phyloP scores from a whole-genome alignment of 1,140 invertebrate genomes.

The Sitophilus oryzae region DNA sequence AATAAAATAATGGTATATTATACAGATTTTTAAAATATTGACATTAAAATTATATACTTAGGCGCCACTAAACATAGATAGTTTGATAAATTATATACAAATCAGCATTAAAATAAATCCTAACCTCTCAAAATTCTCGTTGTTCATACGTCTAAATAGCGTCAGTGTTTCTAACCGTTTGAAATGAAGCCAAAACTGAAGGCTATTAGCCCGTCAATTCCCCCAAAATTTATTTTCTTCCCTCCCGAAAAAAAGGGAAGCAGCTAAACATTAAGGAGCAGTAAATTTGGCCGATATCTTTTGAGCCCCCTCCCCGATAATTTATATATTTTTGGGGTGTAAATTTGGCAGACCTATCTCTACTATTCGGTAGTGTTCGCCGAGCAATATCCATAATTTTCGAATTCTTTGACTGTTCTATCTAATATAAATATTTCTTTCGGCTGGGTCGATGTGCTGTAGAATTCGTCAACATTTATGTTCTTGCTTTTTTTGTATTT shows the following conservation, averaged over 20 bases:
- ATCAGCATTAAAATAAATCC: too few species aligned
- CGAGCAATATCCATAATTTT: slow-evolving; percentile 22
- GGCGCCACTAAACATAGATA: too few species aligned
- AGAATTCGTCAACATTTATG: too few species aligned
- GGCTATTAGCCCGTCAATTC: slow-evolving; percentile 20
- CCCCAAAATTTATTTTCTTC: slow-evolving; percentile 17
- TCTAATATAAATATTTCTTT: slow-evolving; percentile 30
- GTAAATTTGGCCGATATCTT: slow-evolving; percentile 23
- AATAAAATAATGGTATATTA: too few species aligned
- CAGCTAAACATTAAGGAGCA: slow-evolving; percentile 25
- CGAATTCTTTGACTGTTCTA: slow-evolving; percentile 26
- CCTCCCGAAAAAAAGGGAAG: slow-evolving; percentile 13
- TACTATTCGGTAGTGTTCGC: slow-evolving; percentile 16
- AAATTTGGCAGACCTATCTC: slow-evolving; percentile 23
- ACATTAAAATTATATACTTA: too few species aligned
- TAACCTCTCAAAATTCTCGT: too few species aligned
- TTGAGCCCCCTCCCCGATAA: slow-evolving; percentile 13
- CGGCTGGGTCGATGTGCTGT: too few species aligned
- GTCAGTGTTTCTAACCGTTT: slow-evolving; percentile 7
- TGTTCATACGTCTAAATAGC: too few species aligned
- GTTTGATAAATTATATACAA: too few species aligned
- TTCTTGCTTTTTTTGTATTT: too few species aligned
- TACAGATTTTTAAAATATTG: too few species aligned
- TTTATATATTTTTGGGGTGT: slow-evolving; percentile 27
- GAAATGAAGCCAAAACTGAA: slow-evolving; percentile 16